These are phyloP conservation scores for Diploptera punctata DNA, from an alignment of 2,888 invertebrate genomes.

Conservation along the genomic window DNA sequence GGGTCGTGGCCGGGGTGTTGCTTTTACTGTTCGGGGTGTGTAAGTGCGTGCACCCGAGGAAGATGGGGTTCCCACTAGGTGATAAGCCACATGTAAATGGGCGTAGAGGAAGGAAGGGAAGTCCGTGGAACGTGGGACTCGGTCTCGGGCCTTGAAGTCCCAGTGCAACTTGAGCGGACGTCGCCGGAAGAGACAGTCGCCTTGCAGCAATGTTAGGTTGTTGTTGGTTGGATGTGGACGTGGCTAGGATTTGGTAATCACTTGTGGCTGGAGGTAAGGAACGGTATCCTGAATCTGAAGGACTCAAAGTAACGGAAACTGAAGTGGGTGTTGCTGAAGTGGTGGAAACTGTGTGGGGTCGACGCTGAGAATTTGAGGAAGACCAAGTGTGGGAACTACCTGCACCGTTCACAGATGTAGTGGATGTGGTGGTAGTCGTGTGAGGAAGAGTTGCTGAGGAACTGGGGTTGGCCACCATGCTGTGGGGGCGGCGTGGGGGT, in stretches of 20 bases:
- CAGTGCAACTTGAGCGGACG: conserved; percentile 57
- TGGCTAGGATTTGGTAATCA: conserved; percentile 66
- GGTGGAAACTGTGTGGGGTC: conserved; percentile 5
- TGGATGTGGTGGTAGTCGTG: conserved; percentile 10
- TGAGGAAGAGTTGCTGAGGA: conserved; percentile 24
- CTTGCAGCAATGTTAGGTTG: conserved; percentile 16
- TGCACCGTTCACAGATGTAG: conserved; percentile 18
- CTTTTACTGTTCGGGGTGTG: conserved; percentile 21
- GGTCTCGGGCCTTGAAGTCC: conserved; percentile 62
- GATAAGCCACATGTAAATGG: conserved; percentile 56
- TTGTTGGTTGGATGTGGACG: conserved; percentile 47
- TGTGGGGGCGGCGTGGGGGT: conserved; percentile 32
- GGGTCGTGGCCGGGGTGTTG: conserved; percentile 44
- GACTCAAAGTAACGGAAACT: conserved; percentile 52
- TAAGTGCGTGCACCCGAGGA: conserved; percentile 57
- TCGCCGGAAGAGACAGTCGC: conserved; percentile 58
- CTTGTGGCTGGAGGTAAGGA: conserved; percentile 66
- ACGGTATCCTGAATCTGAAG: conserved; percentile 60
- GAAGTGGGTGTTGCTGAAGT: conserved; percentile 28
- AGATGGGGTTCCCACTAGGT: conserved; percentile 56
- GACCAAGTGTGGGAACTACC: conserved; percentile 37
- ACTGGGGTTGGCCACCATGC: conserved; percentile 22
- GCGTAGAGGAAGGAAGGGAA: conserved; percentile 59
- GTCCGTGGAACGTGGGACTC: conserved; percentile 68
- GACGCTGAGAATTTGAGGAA: conserved; percentile 29